Evolutionary conservation across 2,113 vertebrate genomes (phyloP).

Genomic region (Emydura subglobosa): DNA sequence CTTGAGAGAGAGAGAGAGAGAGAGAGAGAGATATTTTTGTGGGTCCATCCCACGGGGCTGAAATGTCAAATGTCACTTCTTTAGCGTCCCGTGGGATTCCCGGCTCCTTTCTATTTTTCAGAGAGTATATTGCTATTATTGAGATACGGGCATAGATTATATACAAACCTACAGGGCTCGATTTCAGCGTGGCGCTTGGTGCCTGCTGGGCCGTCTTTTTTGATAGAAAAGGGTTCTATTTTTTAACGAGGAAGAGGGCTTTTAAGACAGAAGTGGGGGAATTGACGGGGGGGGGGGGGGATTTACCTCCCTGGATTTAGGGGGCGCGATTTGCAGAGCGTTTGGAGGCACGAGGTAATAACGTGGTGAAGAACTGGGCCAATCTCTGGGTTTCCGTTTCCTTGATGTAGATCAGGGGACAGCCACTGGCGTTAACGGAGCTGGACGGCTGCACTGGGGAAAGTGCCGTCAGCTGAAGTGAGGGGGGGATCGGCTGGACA

Average conservation of each 20-base stretch:
- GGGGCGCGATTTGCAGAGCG: not conserved
- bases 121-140: constrained; percentile 3
- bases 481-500: not conserved
- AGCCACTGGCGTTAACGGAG: not conserved
- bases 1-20: not conserved
- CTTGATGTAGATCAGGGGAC: not conserved
- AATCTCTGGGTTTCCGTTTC: not conserved
- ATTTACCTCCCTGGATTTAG: not conserved
- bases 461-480: not conserved
- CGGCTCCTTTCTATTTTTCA: constrained; percentile 10
- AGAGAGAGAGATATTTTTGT: not conserved
- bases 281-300: not conserved
- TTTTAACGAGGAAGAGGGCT: not conserved
- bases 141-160: not conserved
- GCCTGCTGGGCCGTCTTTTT: not conserved
- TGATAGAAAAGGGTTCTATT: not conserved
- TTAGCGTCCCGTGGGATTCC: not conserved
- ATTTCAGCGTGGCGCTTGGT: not conserved
- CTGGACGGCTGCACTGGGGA: not conserved
- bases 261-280: not conserved
- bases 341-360: not conserved
- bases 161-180: not conserved
- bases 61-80: not conserved
- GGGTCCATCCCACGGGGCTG: not conserved
- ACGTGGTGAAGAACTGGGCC: not conserved